Evolutionary conservation across 2,113 vertebrate genomes (phyloP), one percentile per base, ranked within the genome.

Genomic region (Calyptommatus sinebrachiatus): DNA sequence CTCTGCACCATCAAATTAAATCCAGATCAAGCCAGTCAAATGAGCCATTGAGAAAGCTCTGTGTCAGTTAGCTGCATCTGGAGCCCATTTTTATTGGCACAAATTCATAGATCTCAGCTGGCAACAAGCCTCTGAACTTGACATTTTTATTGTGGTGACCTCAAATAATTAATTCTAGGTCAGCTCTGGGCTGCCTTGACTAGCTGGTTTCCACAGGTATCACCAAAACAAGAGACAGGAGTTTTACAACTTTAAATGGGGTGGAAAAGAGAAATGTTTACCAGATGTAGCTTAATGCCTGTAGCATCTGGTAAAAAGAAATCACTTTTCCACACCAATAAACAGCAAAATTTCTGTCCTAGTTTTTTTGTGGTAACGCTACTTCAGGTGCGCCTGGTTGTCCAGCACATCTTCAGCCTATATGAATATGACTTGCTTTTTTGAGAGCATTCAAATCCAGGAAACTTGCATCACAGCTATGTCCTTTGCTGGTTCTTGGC

Each of bases 41-140:
- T 18, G 35, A 14, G 53, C n/a, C 0, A 1, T 1, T 0, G 10
- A 71, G 81, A 35, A 45, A 75, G 29, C 0, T 3, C 63, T 21
- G 1, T 0, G 28, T 5, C 0, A 0, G 0, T 2, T 0, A 53
- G 65, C 26, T 28, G 3, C 63, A 1, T 0, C 10, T 4, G 29
- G 81, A 80, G 72, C 75, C 82, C 2, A 73, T 20, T 16, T 35
- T 29, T 0, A 0, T 8, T 35, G 82, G 72, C 86, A 79, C 16
- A 81, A 0, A 72, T 84, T 46, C 45, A 28, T 62, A 8, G 0
- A 14, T 21, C 78, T 78, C 79, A 0, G 63, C 57, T 2, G n/a
- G 11, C 71, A 80, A 68, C 71, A 65, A 21, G 75, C 0, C 18
- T 3, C 0, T 29, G 75, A 84, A 35, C 77, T 22, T 35, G 83